Percentiles rank a stretch among this genome's conserved stretches.
Conservation (phyloP, 2,888 invertebrate species). For the Parelbella ahira region DNA sequence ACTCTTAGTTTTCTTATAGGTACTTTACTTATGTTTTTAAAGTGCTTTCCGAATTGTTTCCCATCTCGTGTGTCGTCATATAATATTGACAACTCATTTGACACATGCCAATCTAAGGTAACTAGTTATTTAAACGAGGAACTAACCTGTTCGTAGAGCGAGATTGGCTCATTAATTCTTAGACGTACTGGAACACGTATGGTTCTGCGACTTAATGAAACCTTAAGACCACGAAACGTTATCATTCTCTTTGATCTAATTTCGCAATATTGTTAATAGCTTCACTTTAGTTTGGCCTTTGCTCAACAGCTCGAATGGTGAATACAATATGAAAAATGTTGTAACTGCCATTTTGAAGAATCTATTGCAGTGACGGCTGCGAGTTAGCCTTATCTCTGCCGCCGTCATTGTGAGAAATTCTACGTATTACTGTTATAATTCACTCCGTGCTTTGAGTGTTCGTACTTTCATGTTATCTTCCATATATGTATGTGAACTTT, state of each 20-base stretch:
- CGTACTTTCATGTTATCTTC: conserved; percentile 16
- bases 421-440: conserved; percentile 20
- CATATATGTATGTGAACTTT: conserved; percentile 7
- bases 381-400: conserved; percentile 14
- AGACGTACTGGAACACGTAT: no score
- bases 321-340: conserved; percentile 23
- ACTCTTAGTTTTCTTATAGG: no score
- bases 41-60: no score
- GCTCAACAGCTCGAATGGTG: conserved; percentile 4
- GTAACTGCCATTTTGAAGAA: conserved; percentile 20
- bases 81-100: no score
- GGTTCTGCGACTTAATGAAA: no score
- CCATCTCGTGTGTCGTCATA: no score
- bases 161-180: no score
- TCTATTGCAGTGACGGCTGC: conserved; percentile 10
- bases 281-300: conserved; percentile 12
- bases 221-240: no score
- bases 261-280: conserved; percentile 9
- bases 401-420: conserved; percentile 16
- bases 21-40: no score
- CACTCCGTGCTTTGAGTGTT: conserved; percentile 5
- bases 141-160: no score
- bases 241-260: conserved; percentile 4
- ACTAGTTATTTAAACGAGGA: no score
- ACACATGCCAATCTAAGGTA: no score